Evolutionary conservation across 2,113 vertebrate species (phyloP).

Genomic region (Tachysurus fulvidraco): DNA sequence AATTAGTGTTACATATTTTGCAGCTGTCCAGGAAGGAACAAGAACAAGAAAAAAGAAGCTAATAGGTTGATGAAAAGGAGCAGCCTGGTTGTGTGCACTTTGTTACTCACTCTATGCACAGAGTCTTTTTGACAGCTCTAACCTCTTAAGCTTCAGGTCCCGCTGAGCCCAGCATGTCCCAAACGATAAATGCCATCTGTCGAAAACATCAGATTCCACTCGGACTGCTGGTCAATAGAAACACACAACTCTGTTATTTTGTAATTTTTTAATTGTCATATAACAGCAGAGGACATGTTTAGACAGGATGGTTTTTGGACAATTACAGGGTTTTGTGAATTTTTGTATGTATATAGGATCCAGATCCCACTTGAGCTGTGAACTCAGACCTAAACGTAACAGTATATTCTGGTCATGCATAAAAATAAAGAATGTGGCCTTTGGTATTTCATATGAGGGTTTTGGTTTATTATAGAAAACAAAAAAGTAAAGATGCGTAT

Average conservation of each 20-base stretch:
- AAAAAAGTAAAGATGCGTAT: neutral
- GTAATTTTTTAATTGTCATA: constrained; percentile 1
- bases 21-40: neutral
- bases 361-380: neutral
- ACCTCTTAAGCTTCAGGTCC: constrained; percentile 95
- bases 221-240: constrained; percentile 38
- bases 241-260: constrained; percentile 21
- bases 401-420: neutral
- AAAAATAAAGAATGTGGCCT: neutral
- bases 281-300: neutral
- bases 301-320: neutral
- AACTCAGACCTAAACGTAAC: neutral
- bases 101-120: constrained; percentile 94
- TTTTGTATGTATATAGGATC: neutral
- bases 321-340: neutral
- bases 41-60: neutral
- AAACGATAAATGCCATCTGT: constrained; percentile 96
- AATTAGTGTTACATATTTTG: neutral
- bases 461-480: neutral
- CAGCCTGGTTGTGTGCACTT: constrained; percentile 86
- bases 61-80: constrained; percentile 87
- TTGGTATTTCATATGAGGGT: neutral
- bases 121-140: constrained; percentile 97
- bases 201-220: constrained; percentile 78
- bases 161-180: constrained; percentile 94